Conservation (phyloP, 2,797 vertebrate genomes). For the Pteronotus mesoamericanus region DNA sequence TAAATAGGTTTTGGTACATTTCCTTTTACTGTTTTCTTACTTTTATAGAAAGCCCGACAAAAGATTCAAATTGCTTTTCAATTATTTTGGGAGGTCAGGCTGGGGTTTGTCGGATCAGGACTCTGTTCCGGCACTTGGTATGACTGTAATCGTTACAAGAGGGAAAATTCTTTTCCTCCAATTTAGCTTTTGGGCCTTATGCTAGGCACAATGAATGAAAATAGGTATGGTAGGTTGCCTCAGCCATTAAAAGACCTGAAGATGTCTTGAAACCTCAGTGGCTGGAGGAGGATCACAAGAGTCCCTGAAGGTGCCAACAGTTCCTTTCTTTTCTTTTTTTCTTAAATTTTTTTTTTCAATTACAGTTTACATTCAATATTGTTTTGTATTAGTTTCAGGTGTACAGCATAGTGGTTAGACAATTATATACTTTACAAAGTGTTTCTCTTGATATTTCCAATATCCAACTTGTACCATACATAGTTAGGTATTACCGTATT, state of each 20-base stretch:
- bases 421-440: neutral
- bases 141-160: neutral
- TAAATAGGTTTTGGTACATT: neutral
- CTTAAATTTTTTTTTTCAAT: neutral
- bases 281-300: neutral
- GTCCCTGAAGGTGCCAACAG: neutral
- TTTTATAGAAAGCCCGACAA: neutral
- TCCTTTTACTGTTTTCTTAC: neutral
- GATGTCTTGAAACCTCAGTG: neutral
- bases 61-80: neutral
- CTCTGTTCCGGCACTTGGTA: neutral
- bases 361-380: neutral
- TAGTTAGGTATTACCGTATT: too few relatives aligned
- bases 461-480: neutral
- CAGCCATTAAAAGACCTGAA: neutral
- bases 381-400: neutral
- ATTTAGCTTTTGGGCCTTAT: neutral
- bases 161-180: rapidly evolving
- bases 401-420: neutral
- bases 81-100: neutral
- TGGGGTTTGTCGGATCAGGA: neutral
- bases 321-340: neutral
- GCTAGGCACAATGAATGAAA: neutral
- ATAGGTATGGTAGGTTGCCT: neutral
- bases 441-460: neutral